Evolutionary conservation across 2,888 invertebrate genomes (phyloP), one percentile per base, ranked within the genome.

Genomic region (Meta bourneti): DNA sequence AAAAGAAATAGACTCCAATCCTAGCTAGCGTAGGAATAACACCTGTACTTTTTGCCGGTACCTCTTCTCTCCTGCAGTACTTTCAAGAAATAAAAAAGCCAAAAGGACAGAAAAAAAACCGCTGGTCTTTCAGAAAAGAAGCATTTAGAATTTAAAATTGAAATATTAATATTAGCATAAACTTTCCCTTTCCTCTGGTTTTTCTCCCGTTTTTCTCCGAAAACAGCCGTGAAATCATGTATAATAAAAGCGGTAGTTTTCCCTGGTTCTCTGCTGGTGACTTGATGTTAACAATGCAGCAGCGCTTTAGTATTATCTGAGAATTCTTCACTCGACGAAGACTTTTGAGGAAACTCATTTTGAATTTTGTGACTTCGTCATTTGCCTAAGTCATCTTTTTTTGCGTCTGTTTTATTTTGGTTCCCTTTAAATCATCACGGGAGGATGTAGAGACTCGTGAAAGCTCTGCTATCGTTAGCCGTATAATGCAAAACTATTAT

Each of bases 81-180:
- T 49, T 78, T 5, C 49, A 78, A 19, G 70, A 70, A 70, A n/a
- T 78, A 78, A 78, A 48, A 48, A 49, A 19, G 52, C 72, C 49
- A 34, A 7, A n/a, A 51, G 52, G 16, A 52, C 48, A 77, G 13
- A 13, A 77, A 77, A 34, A 77, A 48, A 77, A 77, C 7, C 49
- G 16, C 48, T 9, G 49, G 48, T 49, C 48, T 77, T n/a, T 78
- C 52, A 69, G 54, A 82, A 49, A 75, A 75, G 71, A 52, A 89
- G 52, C 82, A 82, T 83, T 89, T 89, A 82, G 89, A 89, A 89
- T 89, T 89, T 89, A 82, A 89, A 89, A 89, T 89, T 89, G 89
- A 89, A 89, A 89, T 89, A 89, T 89, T 89, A 89, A 70, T 82
- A 89, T 89, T 89, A 89, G 82, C 89, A 89, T 89, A 89, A 82